Evolutionary conservation across 2,888 invertebrate species (phyloP).

Genomic region (Oxystoma pomonae): DNA sequence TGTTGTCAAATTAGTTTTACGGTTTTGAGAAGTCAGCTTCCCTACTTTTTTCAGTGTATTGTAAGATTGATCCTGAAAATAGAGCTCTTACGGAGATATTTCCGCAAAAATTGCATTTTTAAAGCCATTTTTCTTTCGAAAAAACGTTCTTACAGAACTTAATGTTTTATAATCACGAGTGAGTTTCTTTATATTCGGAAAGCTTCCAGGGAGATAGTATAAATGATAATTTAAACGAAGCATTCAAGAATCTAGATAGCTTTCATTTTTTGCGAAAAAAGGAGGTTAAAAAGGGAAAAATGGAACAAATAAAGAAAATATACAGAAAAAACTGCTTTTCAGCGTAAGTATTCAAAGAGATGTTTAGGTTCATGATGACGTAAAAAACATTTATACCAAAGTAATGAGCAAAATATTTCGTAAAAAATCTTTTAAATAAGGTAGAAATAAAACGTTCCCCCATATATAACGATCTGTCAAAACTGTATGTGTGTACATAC

Average conservation of each 20-base stretch:
- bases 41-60: too few relatives aligned
- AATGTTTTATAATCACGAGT: not conserved
- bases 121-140: not conserved
- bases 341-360: not conserved
- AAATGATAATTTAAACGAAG: not conserved
- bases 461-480: not conserved
- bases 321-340: not conserved
- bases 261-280: not conserved
- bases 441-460: not conserved
- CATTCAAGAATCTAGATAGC: not conserved
- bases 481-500: not conserved
- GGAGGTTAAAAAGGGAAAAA: not conserved
- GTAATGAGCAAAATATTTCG: not conserved
- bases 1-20: too few relatives aligned
- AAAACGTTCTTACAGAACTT: not conserved
- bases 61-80: too few relatives aligned
- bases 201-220: not conserved
- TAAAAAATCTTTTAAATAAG: not conserved
- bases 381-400: too few relatives aligned
- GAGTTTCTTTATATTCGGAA: not conserved
- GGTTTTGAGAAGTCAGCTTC: too few relatives aligned
- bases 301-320: not conserved
- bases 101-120: too few relatives aligned
- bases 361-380: too few relatives aligned
- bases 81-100: too few relatives aligned